Evolutionary conservation across 2,888 invertebrate genomes (phyloP).

Genomic region (Tromatobia lineatoria): DNA sequence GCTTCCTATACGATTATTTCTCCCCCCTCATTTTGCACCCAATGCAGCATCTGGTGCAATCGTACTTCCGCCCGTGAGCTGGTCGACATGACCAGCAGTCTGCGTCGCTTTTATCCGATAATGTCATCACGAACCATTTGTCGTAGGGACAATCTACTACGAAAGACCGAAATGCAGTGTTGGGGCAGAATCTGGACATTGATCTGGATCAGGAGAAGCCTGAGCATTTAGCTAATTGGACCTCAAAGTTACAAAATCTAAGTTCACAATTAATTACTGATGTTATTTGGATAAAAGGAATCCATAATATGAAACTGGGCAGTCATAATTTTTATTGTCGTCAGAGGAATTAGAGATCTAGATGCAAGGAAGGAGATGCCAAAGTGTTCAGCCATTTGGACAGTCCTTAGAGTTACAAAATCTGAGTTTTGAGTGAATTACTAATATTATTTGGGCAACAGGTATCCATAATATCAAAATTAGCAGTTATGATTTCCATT

Average conservation of each 20-base stretch:
- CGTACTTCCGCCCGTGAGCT: constrained; percentile 60
- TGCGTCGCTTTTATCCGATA: constrained; percentile 46
- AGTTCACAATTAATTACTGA: background rate
- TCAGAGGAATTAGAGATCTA: background rate
- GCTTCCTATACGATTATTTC: constrained; percentile 50
- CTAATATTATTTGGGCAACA: background rate
- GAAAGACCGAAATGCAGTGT: background rate
- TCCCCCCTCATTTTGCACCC: constrained; percentile 9
- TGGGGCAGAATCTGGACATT: background rate
- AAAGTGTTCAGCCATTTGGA: background rate
- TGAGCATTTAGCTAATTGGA: background rate
- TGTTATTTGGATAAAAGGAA: background rate
- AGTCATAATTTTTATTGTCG: background rate
- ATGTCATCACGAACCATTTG: constrained; percentile 25
- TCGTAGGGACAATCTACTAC: background rate
- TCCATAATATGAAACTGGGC: background rate
- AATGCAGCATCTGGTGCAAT: constrained; percentile 63
- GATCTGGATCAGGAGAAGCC: background rate
- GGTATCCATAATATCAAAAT: background rate
- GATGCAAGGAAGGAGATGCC: background rate
- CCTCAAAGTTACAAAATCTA: background rate
- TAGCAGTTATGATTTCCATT: background rate
- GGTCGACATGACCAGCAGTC: constrained; percentile 17
- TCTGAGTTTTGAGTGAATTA: background rate
- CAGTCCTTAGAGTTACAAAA: background rate